Evolutionary conservation across 2,888 invertebrate genomes (phyloP), one percentile per base, ranked within the genome.

Genomic region (Labia minor): DNA sequence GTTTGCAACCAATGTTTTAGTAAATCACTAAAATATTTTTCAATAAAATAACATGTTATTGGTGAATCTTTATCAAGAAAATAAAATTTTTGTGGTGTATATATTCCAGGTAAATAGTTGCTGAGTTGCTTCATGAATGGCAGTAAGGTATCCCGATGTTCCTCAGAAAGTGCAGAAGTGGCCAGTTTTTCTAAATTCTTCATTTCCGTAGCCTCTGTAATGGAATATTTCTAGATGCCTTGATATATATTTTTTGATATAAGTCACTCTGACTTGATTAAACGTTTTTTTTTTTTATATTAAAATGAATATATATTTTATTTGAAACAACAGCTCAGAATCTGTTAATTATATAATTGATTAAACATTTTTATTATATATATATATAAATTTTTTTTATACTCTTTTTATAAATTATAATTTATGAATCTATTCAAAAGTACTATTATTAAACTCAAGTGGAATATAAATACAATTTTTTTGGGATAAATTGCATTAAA

Each of bases 1-100:
- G 61, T 18, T 37, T 66, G 61, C 20, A 20, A n/a, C 21, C 19
- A 11, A 62, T 26, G 10, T 49, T 26, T 19, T 63, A 66, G 33
- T 66, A 19, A 19, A 49, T 49, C 49, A 14, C 49, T 4, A 49
- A 8, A 49, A 49, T 49, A 49, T n/a, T 49, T 11, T 49, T 49
- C 49, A n/a, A 49, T 49, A 4, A 49, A 14, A 49, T 8, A 14
- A n/a, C 49, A 8, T 49, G 49, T 8, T n/a, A 14, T 69, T 21
- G 69, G 70, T 33, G 67, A 19, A 62, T 74, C 74, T 14, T 72
- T 70, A 75, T 90, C 89, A 1, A 81, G 70, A 37, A 79, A 78
- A 11, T 77, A 74, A n/a, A 89, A 76, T 74, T 85, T 86, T 74
- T 89, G 87, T 18, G 85, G 81, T 0, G 89, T 90, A 26, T 85